Base-by-base conservation (phyloP, 1,140 invertebrate species). In the Palaemon carinicauda region DNA sequence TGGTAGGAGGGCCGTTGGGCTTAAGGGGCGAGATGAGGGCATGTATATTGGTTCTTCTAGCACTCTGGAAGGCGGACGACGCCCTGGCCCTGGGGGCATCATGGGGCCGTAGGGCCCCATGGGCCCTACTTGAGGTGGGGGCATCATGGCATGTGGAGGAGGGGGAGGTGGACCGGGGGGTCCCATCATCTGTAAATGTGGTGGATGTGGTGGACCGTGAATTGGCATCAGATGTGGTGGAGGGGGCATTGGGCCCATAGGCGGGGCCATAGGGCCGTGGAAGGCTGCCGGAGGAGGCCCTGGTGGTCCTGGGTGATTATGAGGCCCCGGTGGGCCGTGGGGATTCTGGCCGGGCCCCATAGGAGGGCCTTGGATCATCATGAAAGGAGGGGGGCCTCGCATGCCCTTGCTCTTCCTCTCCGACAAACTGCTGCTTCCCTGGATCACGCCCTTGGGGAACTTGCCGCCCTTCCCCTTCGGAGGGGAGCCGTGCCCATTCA, bases 1-100 rank as follows among this genome's bases (percentile, higher is more conserved):
- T 94, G 94, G 89, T 94, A 94, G 41, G 93, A 94, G 0, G n/a
- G 93, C 93, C 0, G 93, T 92, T 1, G 94, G 93, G 82, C 93
- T 93, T 83, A 94, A 88, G 7, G 94, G 93, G 56, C 94, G 90
- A 69, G 92, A 92, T 17, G 93, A 93, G 29, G 94, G 93, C 92
- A 94, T 93, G 90, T 94, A 94, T 85, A 94, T 93, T 0, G 94
- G 94, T 90, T 94, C 94, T 89, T 94, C 94, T 85, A 92, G 90
- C 12, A 89, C 89, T 10, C 86, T 74, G 19, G 87, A 89, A 27
- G 87, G 90, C 14, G 90, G 89, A 14, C 88, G 88, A 19, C 88
- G 80, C 24, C 88, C 79, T 27, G 89, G 90, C 41, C 41, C 41
- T 12, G 50, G 86, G 88, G 15, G 84, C 89, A 60, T 89, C 89